Base-by-base conservation (phyloP, 2,888 invertebrate species). In the Amphipyra berbera region DNA sequence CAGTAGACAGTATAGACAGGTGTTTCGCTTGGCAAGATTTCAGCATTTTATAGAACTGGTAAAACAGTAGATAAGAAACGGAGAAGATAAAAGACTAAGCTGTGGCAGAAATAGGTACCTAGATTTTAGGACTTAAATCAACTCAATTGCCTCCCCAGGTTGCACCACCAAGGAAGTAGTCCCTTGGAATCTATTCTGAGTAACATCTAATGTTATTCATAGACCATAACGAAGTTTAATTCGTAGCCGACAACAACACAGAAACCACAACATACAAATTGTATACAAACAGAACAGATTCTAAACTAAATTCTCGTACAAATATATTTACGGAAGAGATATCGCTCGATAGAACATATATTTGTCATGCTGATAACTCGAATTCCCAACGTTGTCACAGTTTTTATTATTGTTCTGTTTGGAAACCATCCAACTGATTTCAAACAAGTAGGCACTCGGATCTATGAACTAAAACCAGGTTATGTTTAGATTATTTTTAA, bases 211-310 rank as follows among this genome's bases (percentile, higher is more conserved):
- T 4, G 1, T 10, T 4, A 10, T 9, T 8, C 3, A 12, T 10
- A 9, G 3, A 12, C 37, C 1, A 9, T 10, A 37, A 37, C 9
- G 37, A 9, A 37, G 9, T 37, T 37, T 9, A 14, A 52, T 42
- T 52, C 14, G 7, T 6, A 15, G 7, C 27, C 27, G 38, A 27
- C 27, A 35, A 33, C 33, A 38, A 45, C 14, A 15, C 42, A 56
- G 14, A 57, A 49, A 38, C 27, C 41, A 63, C 21, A 65, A 68
- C 61, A 60, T n/a, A 48, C 12, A n/a, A 35, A 46, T 54, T 74
- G 75, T 75, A 46, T 75, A 66, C 62, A 75, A 78, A 75, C 75
- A 75, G 74, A 77, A 53, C 48, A 62, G 42, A 63, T 53, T 45
- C 12, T 27, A 27, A 27, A 13, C 12, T 7, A 52, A 42, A 52